Percentiles rank a stretch among this genome's conserved stretches.
phyloP scores from a whole-genome alignment of 2,797 vertebrate species.

The Fundulus diaphanus region DNA sequence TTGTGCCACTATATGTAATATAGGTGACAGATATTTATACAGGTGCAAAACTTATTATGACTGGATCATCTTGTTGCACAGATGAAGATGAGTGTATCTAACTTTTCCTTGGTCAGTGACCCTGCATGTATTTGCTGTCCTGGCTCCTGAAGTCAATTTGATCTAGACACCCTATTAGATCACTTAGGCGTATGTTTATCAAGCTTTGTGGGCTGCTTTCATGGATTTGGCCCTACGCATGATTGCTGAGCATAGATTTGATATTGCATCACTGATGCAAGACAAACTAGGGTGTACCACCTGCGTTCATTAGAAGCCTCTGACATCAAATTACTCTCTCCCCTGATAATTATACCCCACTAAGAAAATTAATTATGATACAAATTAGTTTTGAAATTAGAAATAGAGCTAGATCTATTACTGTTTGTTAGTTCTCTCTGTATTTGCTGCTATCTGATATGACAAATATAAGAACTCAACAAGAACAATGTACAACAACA shows the following conservation, averaged over 20 bases:
- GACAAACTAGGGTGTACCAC: neutral
- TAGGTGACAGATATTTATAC: neutral
- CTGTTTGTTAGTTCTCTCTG: neutral
- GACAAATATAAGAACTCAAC: constrained; percentile 1
- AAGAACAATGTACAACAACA: neutral
- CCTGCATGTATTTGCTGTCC: neutral
- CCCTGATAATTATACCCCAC: neutral
- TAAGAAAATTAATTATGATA: constrained; percentile 3
- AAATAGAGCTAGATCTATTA: neutral
- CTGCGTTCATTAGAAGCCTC: constrained; percentile 6
- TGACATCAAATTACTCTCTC: neutral
- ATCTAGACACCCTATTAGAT: constrained; percentile 11
- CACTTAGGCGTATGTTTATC: neutral
- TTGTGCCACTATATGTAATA: too few relatives aligned
- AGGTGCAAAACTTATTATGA: neutral
- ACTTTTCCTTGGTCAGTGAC: neutral
- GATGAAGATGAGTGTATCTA: neutral
- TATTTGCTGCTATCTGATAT: neutral
- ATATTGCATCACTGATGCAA: neutral
- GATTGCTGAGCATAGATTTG: constrained; percentile 1
- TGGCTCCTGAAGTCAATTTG: neutral
- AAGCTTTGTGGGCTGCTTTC: neutral
- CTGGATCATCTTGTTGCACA: neutral
- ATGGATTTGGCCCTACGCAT: neutral
- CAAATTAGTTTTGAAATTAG: neutral